A percentile compares a stretch with the other conserved stretches of the same genome.
These are phyloP conservation scores for Ditylenchus dipsaci DNA, from an alignment of 1,140 invertebrate genomes.

Conservation along the genomic window DNA sequence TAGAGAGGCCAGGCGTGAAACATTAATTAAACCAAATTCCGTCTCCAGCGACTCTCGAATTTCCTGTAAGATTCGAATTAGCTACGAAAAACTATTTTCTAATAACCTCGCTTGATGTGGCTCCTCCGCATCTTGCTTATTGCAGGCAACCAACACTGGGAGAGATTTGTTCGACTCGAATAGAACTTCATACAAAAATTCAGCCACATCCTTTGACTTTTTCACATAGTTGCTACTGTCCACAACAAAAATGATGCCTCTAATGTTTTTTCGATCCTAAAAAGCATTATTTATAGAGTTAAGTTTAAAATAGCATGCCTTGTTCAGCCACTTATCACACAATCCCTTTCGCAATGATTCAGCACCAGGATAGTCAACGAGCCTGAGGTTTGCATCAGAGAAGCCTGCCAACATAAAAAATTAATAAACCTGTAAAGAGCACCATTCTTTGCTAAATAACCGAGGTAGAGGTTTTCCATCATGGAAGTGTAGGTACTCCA, in stretches of 20 bases:
- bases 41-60: constrained; percentile 15
- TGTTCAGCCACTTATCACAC: constrained; percentile 33
- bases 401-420: no score
- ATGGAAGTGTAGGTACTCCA: constrained; percentile 37
- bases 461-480: constrained; percentile 29
- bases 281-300: background rate
- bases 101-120: constrained; percentile 13
- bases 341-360: constrained; percentile 31
- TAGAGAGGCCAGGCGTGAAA: constrained; percentile 30
- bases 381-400: no score
- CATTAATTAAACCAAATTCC: constrained; percentile 32
- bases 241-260: constrained; percentile 41
- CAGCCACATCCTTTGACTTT: constrained; percentile 42
- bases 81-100: background rate
- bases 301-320: background rate
- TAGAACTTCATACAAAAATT: constrained; percentile 45
- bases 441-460: constrained; percentile 2
- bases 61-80: constrained; percentile 7
- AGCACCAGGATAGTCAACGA: constrained; percentile 44
- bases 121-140: constrained; percentile 40
- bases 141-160: constrained; percentile 38
- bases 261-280: constrained; percentile 23
- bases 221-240: constrained; percentile 41
- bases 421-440: background rate
- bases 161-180: constrained; percentile 19